A percentile compares a stretch with the other conserved stretches of the same genome.
These are phyloP conservation scores for Phengaris arion DNA, from an alignment of 2,888 invertebrate genomes.

Conservation along the genomic window DNA sequence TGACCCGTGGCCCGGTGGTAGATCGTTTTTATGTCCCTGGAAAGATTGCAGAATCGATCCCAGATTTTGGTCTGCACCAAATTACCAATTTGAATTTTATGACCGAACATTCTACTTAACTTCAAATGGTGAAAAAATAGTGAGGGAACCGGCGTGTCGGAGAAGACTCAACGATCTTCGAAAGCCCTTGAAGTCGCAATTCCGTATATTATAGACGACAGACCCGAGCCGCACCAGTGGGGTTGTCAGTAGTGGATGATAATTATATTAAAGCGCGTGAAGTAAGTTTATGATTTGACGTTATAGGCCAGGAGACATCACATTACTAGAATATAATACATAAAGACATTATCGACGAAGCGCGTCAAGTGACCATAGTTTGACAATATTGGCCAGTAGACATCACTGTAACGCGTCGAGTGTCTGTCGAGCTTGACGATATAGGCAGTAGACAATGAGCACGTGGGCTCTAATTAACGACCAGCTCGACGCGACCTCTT, in stretches of 20 bases:
- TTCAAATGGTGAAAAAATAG: too few species aligned
- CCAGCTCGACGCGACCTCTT: slow-evolving; percentile 71
- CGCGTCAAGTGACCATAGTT: slow-evolving; percentile 33
- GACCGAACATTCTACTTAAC: too few species aligned
- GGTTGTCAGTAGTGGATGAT: too few species aligned
- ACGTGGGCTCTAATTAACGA: slow-evolving; percentile 70
- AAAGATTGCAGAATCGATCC: not conserved
- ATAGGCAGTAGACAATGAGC: slow-evolving; percentile 40
- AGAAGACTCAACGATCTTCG: too few species aligned
- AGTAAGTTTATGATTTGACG: not conserved
- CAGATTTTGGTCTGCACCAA: too few species aligned
- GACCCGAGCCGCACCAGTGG: too few species aligned
- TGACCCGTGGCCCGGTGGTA: not conserved
- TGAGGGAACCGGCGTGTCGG: too few species aligned
- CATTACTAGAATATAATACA: not conserved
- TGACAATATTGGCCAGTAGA: not conserved
- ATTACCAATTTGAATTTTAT: too few species aligned
- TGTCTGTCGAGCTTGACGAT: slow-evolving; percentile 36
- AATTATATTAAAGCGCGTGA: not conserved
- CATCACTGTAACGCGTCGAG: slow-evolving; percentile 17
- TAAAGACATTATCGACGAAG: not conserved
- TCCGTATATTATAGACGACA: too few species aligned
- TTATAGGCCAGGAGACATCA: not conserved
- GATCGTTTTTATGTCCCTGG: not conserved
- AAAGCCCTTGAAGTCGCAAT: too few species aligned